These are phyloP conservation scores for Pachyrhynchus sulphureomaculatus DNA, from an alignment of 1,140 invertebrate species.

Conservation along the genomic window DNA sequence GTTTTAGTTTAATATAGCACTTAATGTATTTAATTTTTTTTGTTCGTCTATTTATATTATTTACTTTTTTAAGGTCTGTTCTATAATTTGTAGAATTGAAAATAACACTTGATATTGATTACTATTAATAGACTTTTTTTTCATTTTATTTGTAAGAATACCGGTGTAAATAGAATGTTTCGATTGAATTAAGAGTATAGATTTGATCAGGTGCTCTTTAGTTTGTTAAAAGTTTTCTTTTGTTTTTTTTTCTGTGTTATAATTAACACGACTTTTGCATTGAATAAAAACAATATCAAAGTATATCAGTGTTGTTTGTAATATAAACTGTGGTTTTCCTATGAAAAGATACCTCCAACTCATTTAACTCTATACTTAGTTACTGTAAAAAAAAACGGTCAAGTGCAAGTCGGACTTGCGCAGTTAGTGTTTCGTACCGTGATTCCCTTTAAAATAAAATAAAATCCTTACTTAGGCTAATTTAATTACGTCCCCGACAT, in stretches of 20 bases:
- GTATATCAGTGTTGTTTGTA: background rate
- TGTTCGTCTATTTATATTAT: constrained; percentile 35
- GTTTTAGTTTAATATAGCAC: constrained; percentile 14
- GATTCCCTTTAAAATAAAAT: too few relatives aligned
- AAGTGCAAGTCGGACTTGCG: too few relatives aligned
- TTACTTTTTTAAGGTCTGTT: constrained; percentile 37
- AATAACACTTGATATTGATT: constrained; percentile 31
- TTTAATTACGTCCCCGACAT: too few relatives aligned
- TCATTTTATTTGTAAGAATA: constrained; percentile 29
- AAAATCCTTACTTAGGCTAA: too few relatives aligned
- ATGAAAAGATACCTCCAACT: background rate
- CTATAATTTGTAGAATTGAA: constrained; percentile 33
- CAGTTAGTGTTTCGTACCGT: too few relatives aligned
- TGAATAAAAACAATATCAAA: constrained; percentile 32
- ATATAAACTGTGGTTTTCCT: background rate
- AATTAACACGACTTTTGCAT: constrained; percentile 40
- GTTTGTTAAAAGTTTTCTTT: constrained; percentile 18
- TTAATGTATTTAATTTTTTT: constrained; percentile 10
- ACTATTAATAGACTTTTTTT: constrained; percentile 25
- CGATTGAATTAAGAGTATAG: constrained; percentile 21
- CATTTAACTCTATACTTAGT: background rate
- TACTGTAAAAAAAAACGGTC: too few relatives aligned
- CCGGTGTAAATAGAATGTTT: constrained; percentile 36
- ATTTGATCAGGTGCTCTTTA: constrained; percentile 40
- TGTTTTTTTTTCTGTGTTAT: constrained; percentile 37